Conservation (phyloP, 2,113 vertebrate genomes). For the Casuarius casuarius region DNA sequence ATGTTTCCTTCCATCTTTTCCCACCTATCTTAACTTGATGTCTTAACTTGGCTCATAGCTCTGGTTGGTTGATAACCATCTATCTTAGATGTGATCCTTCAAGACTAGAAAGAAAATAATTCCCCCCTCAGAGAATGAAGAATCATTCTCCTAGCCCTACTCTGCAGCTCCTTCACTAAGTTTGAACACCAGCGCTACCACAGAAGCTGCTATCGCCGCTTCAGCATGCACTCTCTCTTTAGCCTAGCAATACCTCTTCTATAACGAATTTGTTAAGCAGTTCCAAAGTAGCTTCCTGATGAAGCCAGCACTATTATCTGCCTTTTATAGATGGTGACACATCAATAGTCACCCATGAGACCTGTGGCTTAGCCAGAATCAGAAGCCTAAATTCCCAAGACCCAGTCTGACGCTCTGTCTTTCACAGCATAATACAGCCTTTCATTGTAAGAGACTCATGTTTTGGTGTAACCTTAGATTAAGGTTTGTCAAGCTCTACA, state of each 20-base stretch:
- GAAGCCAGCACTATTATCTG: not conserved
- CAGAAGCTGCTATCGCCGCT: not conserved
- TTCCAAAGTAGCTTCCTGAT: not conserved
- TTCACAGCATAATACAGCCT: not conserved
- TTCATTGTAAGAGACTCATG: not conserved
- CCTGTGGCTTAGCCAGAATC: not conserved
- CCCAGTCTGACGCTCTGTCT: not conserved
- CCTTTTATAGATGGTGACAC: not conserved
- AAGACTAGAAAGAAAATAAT: not conserved
- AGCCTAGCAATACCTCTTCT: not conserved
- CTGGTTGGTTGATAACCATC: not conserved
- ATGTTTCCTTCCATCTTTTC: not conserved
- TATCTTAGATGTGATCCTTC: not conserved
- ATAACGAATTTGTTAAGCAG: not conserved
- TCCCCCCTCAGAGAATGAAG: not conserved
- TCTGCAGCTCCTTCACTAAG: not conserved
- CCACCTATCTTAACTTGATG: not conserved
- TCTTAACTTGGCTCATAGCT: not conserved
- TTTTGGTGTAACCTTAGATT: not conserved
- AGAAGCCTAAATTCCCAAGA: not conserved
- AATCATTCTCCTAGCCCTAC: not conserved
- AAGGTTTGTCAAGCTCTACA: not conserved
- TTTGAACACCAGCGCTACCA: not conserved
- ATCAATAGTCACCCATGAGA: not conserved
- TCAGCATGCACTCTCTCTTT: not conserved